Evolutionary conservation across 2,888 invertebrate genomes (phyloP).

Genomic region (Drosophila mercatorum): DNA sequence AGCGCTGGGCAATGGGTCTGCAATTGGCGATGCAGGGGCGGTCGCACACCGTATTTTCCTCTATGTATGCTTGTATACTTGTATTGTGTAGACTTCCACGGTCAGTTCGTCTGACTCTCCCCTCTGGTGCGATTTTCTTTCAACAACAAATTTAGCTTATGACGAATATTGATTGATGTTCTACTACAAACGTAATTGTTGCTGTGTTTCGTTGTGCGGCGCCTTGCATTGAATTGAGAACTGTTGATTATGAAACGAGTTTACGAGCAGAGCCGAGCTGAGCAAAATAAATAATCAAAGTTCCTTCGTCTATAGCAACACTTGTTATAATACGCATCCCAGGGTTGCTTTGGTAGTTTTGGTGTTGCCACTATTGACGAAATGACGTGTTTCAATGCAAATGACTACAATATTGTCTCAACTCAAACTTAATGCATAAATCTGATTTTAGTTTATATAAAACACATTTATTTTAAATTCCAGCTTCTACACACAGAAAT

Average conservation of each 20-base stretch:
- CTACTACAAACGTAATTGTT: conserved; percentile 31
- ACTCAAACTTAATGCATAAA: neutral
- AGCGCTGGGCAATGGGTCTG: conserved; percentile 12
- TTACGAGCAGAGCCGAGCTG: conserved; percentile 43
- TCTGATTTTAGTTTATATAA: neutral
- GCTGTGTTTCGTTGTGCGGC: conserved; percentile 33
- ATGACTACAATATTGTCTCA: neutral
- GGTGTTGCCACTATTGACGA: conserved; percentile 55
- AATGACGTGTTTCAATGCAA: conserved; percentile 57
- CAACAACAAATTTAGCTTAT: conserved; percentile 61
- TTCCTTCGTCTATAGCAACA: conserved; percentile 57
- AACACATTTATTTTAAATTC: neutral
- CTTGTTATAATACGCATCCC: conserved; percentile 60
- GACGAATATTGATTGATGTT: conserved; percentile 30
- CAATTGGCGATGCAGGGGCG: conserved; percentile 3
- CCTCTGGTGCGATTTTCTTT: conserved; percentile 44
- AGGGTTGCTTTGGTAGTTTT: conserved; percentile 52
- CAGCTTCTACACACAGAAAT: neutral
- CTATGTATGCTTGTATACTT: conserved; percentile 12
- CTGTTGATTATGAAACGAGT: conserved; percentile 72
- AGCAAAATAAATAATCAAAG: conserved; percentile 62
- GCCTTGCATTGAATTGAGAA: conserved; percentile 31
- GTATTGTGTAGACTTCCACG: conserved; percentile 51
- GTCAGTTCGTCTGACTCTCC: conserved; percentile 35
- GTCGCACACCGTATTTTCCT: conserved; percentile 39